Base-by-base conservation (phyloP, 2,113 vertebrate genomes). In the Cavia aperea region DNA sequence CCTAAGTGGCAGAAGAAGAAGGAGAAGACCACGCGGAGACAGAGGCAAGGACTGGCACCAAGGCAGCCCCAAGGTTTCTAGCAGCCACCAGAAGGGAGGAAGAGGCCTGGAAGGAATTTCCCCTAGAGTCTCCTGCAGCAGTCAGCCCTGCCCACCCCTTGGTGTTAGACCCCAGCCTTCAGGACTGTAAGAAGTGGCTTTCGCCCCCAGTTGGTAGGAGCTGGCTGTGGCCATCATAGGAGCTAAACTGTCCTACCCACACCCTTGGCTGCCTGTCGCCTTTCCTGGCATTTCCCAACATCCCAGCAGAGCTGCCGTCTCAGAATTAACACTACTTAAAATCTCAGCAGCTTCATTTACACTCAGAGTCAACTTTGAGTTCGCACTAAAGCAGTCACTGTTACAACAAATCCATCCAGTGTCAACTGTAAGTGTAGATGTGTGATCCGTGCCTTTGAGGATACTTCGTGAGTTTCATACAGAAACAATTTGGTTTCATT, bases 371-470 rank as follows among this genome's bases (percentile, higher is more conserved):
- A 24, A 49, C n/a, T 94, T 18, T 62, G 1, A 16, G 43, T 94
- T 93, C 39, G 6, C 81, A n/a, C 43, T 94, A 96, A 91, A 93
- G 39, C 16, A 46, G n/a, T 93, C 75, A n/a, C 26, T 85, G 84
- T 63, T 46, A 54, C 3, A 6, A 16, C 81, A 54, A 43, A 60
- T 8, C 36, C 5, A 6, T 29, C 63, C 86, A 26, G 29, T n/a
- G 91, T 56, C 21, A 36, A 66, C 49, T 70, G 0, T 43, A 16
- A 24, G 39, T 11, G 7, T 36, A 83, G 92, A 10, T 21, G 16
- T 56, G 82, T 18, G 29, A 49, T 5, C 26, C 21, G 0, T 4
- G 33, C n/a, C 15, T 82, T 88, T 88, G 39, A 7, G 65, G 5
- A 39, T 39, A 31, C 3, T 19, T 12, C 1, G 23, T 39, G 51